Evolutionary conservation across 2,113 vertebrate genomes (phyloP).

Genomic region (Chitala chitala): DNA sequence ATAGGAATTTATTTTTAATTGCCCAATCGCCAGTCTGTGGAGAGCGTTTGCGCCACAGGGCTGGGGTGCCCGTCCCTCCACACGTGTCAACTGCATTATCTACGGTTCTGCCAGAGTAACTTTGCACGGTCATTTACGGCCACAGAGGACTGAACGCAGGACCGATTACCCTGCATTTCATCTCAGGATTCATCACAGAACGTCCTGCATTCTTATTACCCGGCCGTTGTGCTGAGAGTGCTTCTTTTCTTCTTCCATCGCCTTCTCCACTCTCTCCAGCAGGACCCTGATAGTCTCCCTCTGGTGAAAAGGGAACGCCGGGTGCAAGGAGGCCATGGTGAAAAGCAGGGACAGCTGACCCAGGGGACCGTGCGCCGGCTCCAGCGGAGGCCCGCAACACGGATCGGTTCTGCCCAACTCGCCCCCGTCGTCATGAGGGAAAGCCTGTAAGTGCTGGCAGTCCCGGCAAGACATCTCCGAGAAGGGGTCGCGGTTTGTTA

Average conservation of each 20-base stretch:
- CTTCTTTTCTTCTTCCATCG: conserved; percentile 39
- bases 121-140: too few relatives aligned
- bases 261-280: conserved; percentile 68
- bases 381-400: conserved; percentile 44
- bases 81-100: neutral
- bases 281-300: conserved; percentile 78
- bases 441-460: conserved; percentile 19
- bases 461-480: conserved; percentile 37
- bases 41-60: too few relatives aligned
- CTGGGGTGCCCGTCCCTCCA: neutral
- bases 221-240: conserved; percentile 26
- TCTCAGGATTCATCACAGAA: neutral
- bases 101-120: too few relatives aligned
- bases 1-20: too few relatives aligned
- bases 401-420: conserved; percentile 23
- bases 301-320: conserved; percentile 94
- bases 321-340: conserved; percentile 92
- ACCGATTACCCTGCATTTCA: too few relatives aligned
- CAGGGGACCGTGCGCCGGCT: conserved; percentile 52
- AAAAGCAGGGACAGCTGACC: conserved; percentile 89
- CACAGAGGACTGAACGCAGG: too few relatives aligned
- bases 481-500: conserved; percentile 39
- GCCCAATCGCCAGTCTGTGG: too few relatives aligned
- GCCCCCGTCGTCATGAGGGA: conserved; percentile 25
- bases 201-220: conserved; percentile 17